Percentiles rank a stretch among this genome's conserved stretches.
phyloP scores from a whole-genome alignment of 2,797 vertebrate genomes.

The Liparis tanakae region DNA sequence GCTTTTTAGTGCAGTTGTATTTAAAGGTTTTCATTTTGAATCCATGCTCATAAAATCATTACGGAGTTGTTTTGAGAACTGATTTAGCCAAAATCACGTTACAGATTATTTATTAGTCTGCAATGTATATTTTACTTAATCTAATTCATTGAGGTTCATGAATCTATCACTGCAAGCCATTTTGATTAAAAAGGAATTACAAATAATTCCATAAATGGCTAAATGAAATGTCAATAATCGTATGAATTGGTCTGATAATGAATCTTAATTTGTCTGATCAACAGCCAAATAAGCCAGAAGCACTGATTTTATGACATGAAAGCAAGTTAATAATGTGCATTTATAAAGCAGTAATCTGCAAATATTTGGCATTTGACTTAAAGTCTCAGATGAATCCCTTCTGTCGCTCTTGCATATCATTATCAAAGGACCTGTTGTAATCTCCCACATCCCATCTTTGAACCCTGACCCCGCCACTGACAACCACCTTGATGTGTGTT shows the following conservation, averaged over 20 bases:
- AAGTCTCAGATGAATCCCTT: constrained; percentile 1
- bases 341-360: constrained; percentile 1
- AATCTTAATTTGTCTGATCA: constrained; percentile 24
- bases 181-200: neutral
- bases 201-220: neutral
- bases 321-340: neutral
- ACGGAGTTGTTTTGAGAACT: neutral
- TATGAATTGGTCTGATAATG: neutral
- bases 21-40: neutral
- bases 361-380: neutral
- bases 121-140: neutral
- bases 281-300: constrained; percentile 10
- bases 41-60: neutral
- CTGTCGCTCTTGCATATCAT: constrained; percentile 10
- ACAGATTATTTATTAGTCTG: too few species aligned
- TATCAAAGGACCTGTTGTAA: constrained; percentile 23
- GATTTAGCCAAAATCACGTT: neutral
- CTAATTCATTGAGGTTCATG: neutral
- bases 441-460: constrained; percentile 21
- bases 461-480: constrained; percentile 28
- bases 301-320: constrained; percentile 1
- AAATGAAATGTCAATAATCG: neutral
- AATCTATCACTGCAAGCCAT: neutral
- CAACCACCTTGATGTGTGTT: constrained; percentile 16
- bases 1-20: constrained; percentile 3